These are phyloP conservation scores for Hemitrygon akajei DNA, from an alignment of 2,797 vertebrate genomes.

Conservation along the genomic window DNA sequence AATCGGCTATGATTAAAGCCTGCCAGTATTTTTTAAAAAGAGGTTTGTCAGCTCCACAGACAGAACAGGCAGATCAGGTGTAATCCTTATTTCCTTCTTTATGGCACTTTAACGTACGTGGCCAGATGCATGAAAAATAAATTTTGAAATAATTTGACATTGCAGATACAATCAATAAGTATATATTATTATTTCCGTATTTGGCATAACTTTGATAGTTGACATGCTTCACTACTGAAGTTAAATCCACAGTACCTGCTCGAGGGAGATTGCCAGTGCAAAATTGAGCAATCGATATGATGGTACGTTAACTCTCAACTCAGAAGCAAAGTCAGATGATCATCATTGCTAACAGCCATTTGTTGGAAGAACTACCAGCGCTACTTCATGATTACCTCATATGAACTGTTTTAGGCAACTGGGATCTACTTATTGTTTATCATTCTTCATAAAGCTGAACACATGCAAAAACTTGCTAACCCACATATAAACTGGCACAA, in stretches of 20 bases:
- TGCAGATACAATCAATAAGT: neutral
- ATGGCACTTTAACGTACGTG: neutral
- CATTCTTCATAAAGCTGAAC: neutral
- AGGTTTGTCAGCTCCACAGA: neutral
- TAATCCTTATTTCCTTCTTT: neutral
- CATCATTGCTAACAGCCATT: neutral
- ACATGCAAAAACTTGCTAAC: neutral
- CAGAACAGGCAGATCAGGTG: neutral
- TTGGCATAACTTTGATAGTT: neutral
- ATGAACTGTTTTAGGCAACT: neutral
- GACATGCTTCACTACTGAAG: neutral
- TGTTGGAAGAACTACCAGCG: neutral
- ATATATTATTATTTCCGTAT: neutral
- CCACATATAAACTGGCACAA: neutral
- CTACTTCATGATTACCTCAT: neutral
- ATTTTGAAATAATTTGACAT: neutral
- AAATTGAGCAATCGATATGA: neutral
- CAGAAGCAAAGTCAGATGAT: neutral
- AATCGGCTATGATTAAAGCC: neutral
- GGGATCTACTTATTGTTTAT: neutral
- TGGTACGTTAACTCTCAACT: neutral
- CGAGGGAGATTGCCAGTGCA: neutral
- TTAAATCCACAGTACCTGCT: neutral
- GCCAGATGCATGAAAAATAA: neutral
- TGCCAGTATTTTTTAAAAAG: neutral